phyloP scores from a whole-genome alignment of 2,113 vertebrate species.

The Bubalus kerabau region DNA sequence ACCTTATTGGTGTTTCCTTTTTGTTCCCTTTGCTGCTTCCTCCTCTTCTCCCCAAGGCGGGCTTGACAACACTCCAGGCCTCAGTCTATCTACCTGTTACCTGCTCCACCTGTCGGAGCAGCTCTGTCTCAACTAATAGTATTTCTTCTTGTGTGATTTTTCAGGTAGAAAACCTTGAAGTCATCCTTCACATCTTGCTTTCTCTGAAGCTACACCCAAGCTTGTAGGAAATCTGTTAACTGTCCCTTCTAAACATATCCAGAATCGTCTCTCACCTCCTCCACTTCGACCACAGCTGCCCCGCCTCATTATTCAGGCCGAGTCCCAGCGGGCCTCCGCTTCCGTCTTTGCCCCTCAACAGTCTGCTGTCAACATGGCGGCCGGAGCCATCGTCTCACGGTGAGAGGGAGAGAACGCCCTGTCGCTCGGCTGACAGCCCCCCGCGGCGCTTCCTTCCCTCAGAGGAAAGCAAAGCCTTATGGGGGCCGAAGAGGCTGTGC shows the following conservation, averaged over 20 bases:
- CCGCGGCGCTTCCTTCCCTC: neutral
- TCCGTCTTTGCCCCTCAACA: neutral
- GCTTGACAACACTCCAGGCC: neutral
- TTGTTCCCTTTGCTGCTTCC: neutral
- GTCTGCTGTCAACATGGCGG: neutral
- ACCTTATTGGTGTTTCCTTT: neutral
- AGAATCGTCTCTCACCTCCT: neutral
- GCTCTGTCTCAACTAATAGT: neutral
- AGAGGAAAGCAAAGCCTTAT: neutral
- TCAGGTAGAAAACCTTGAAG: neutral
- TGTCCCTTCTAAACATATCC: neutral
- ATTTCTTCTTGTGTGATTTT: neutral
- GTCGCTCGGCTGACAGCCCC: neutral
- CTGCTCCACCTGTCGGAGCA: neutral
- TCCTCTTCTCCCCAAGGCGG: neutral
- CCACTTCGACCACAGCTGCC: neutral
- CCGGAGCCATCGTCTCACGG: neutral
- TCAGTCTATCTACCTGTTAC: neutral
- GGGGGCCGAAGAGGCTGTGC: neutral
- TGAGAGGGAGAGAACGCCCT: neutral
- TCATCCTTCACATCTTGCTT: neutral
- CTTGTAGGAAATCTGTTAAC: neutral
- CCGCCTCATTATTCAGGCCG: neutral
- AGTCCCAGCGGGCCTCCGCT: neutral
- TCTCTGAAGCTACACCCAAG: neutral